Evolutionary conservation across 23 tunicate genomes (phyloP).

Genomic region (Phallusia fumigata): DNA sequence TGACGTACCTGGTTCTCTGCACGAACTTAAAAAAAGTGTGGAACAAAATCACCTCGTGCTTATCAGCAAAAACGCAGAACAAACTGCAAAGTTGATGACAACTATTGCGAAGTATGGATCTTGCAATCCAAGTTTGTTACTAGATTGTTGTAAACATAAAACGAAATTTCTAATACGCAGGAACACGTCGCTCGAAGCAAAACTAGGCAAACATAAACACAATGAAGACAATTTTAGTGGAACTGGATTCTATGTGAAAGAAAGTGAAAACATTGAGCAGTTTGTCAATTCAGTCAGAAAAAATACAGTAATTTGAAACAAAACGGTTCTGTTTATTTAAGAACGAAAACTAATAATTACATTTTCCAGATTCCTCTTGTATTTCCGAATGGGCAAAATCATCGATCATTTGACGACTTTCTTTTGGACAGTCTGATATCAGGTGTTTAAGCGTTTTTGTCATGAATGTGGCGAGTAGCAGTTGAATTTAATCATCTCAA

Average conservation of each 20-base stretch:
- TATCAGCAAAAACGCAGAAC: background rate
- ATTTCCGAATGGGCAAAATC: background rate
- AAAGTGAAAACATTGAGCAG: too few relatives aligned
- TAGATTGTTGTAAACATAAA: too few relatives aligned
- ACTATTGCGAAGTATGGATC: background rate
- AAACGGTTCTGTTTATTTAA: too few relatives aligned
- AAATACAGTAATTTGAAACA: too few relatives aligned
- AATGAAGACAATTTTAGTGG: too few relatives aligned
- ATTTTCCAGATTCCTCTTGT: background rate
- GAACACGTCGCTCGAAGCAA: too few relatives aligned
- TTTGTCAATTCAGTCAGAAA: too few relatives aligned
- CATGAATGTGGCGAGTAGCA: background rate
- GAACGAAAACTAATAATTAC: too few relatives aligned
- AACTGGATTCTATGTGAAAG: too few relatives aligned
- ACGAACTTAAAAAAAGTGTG: background rate
- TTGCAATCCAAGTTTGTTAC: too few relatives aligned
- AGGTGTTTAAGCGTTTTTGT: background rate
- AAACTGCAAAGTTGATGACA: background rate
- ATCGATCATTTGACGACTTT: background rate
- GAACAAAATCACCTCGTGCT: background rate
- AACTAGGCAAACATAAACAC: too few relatives aligned
- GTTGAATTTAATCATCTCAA: background rate
- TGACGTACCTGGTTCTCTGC: background rate
- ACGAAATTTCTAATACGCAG: too few relatives aligned
- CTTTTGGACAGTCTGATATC: background rate